Evolutionary conservation across 2,113 vertebrate species (phyloP).

Genomic region (Macquaria australasica): DNA sequence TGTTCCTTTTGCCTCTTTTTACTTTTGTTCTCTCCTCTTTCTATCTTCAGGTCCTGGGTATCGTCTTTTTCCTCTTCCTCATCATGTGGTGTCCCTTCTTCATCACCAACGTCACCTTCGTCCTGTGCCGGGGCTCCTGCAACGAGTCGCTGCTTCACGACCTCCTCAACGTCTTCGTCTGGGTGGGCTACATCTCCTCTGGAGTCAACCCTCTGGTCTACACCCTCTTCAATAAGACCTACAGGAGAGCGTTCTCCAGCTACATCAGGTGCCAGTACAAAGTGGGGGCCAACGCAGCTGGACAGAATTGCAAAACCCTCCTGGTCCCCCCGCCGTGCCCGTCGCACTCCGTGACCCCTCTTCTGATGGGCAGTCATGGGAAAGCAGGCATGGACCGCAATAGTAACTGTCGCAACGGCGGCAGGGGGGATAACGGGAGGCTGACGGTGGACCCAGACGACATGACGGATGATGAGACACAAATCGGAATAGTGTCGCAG

Average conservation of each 20-base stretch:
- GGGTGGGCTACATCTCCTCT: constrained; percentile 98
- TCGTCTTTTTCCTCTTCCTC: constrained; percentile 99
- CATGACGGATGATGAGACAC: constrained; percentile 71
- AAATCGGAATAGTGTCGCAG: constrained; percentile 56
- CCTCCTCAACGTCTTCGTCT: constrained; percentile 96
- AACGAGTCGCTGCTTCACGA: constrained; percentile 90
- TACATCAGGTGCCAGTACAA: constrained; percentile 94
- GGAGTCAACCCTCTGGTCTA: constrained; percentile 98
- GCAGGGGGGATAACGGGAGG: constrained; percentile 66
- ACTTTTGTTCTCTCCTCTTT: no score
- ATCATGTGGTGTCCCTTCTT: constrained; percentile 99
- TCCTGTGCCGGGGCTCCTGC: constrained; percentile 91
- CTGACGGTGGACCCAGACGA: constrained; percentile 71
- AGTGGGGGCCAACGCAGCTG: constrained; percentile 55
- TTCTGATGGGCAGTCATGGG: constrained; percentile 77
- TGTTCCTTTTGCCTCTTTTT: not conserved
- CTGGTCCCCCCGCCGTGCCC: constrained; percentile 85
- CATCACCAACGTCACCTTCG: constrained; percentile 96
- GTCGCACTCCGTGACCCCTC: constrained; percentile 87
- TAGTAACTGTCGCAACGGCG: constrained; percentile 84
- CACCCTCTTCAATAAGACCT: constrained; percentile 98
- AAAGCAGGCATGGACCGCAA: constrained; percentile 89
- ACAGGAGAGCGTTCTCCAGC: constrained; percentile 95
- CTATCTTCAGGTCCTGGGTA: constrained; percentile 88
- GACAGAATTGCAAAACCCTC: constrained; percentile 68